Conservation (phyloP, 2,113 vertebrate genomes). For the Peromyscus leucopus region DNA sequence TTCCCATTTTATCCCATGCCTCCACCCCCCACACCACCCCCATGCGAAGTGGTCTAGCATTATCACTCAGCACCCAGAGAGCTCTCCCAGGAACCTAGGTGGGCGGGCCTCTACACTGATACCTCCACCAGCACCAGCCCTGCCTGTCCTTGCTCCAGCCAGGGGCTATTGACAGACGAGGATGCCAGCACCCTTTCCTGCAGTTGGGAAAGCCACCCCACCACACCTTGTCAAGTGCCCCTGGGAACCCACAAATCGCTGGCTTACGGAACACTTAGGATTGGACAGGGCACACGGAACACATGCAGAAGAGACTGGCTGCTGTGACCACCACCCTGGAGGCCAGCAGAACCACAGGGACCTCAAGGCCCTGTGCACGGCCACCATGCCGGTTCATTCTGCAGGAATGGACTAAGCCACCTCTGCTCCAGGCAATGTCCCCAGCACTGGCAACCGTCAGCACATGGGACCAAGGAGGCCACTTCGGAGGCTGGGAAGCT, state of each 20-base stretch:
- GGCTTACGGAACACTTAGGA: neutral
- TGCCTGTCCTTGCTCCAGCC: accelerated
- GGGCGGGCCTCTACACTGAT: neutral
- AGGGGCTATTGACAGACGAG: neutral
- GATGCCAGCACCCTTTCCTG: neutral
- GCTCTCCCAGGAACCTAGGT: neutral
- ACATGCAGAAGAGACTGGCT: neutral
- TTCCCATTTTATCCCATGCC: neutral
- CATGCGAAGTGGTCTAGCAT: neutral
- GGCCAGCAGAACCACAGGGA: neutral
- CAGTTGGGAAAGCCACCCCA: neutral
- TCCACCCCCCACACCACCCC: no score
- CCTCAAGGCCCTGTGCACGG: neutral
- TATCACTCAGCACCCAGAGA: neutral
- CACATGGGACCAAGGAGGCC: neutral
- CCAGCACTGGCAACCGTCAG: neutral
- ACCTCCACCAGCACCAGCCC: neutral
- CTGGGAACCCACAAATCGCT: neutral
- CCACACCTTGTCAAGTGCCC: neutral
- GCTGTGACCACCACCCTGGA: neutral
- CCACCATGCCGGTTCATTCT: neutral
- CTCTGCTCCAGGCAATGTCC: no score
- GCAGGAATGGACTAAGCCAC: neutral
- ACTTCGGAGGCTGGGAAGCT: neutral
- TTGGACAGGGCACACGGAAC: accelerated